Evolutionary conservation across 1,140 invertebrate species (phyloP), one percentile per base, ranked within the genome.

Genomic region (Bombus pyrosoma): DNA sequence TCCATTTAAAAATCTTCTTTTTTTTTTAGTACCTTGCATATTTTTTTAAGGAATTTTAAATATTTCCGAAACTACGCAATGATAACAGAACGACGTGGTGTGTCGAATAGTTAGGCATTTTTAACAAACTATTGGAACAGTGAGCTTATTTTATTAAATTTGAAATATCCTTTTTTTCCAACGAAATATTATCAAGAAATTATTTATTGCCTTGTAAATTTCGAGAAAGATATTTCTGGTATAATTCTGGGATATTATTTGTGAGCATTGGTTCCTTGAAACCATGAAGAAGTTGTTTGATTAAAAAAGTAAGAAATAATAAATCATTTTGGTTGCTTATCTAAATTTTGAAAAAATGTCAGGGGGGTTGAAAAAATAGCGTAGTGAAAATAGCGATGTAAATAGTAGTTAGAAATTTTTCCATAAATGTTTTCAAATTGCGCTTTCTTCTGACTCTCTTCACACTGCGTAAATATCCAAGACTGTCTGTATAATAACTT

Each of bases 401-500:
- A 72, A 84, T 79, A 84, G 75, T 84, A 84, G 83, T 62, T 79
- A 71, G 76, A 15, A 34, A n/a, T 39, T 74, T 2, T 47, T 47
- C 39, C 10, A 64, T 84, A 62, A 79, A 18, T 84, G 53, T 79
- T 71, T 37, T 59, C 8, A 25, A 59, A 47, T 84, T 34, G 39
- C 59, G 59, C 39, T 84, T 71, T 57, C n/a, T 41, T 71, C n/a
- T 43, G 28, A 68, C 28, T 43, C 47, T 72, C 32, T 64, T 66
- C 43, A 75, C 25, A 68, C 43, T 77, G 47, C 75, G 53, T 62
- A 34, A 47, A 72, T 34, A 79, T 15, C 5, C 34, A 41, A 64
- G 43, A 47, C 39, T 78, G 25, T 84, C 22, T 79, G 75, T 84
- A 84, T 22, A n/a, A 59, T 84, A 71, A 72, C n/a, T 84, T 84